Evolutionary conservation across 2,797 vertebrate genomes (phyloP), one percentile per base, ranked within the genome.

Genomic region (Microhierax caerulescens): DNA sequence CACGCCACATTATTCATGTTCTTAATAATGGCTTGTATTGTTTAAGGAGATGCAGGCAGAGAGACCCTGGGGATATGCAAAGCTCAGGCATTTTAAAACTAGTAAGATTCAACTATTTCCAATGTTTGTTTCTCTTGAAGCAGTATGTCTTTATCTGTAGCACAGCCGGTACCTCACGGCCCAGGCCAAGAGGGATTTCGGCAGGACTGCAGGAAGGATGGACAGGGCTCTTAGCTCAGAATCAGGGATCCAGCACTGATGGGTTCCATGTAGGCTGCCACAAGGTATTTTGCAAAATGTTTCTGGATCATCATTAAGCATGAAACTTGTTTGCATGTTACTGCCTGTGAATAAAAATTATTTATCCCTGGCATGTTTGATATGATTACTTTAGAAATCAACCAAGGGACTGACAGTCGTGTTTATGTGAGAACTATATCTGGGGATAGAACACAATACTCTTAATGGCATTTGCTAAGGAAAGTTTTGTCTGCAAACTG

Each of bases 41-140:
- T 95, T 95, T 53, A 83, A 95, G 74, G 59, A 95, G 76, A 74
- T 88, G 64, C 34, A 91, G 94, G 83, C 77, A 91, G 85, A 65
- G 69, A 81, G 43, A 82, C 39, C 84, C 84, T 82, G 69, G 93
- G 87, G 85, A 83, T 88, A 92, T 88, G 79, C 48, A 94, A 96
- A 76, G 47, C 50, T 78, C 78, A 90, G 74, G 69, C 65, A 67
- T 92, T 94, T 91, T 43, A 88, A 64, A 92, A 86, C 59, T 14
- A 65, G 41, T 53, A 56, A 88, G 56, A 74, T 69, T 68, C 16
- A 32, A 60, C 32, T 88, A 18, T 76, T 92, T 92, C 39, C 88
- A 67, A 15, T 37, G 34, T 65, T 67, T 70, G 7, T 83, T 93
- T 86, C 14, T 51, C 88, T 77, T 59, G 28, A 73, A 84, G 50